Evolutionary conservation across 2,888 invertebrate genomes (phyloP), one percentile per base, ranked within the genome.

Genomic region (Chironomus tentans): DNA sequence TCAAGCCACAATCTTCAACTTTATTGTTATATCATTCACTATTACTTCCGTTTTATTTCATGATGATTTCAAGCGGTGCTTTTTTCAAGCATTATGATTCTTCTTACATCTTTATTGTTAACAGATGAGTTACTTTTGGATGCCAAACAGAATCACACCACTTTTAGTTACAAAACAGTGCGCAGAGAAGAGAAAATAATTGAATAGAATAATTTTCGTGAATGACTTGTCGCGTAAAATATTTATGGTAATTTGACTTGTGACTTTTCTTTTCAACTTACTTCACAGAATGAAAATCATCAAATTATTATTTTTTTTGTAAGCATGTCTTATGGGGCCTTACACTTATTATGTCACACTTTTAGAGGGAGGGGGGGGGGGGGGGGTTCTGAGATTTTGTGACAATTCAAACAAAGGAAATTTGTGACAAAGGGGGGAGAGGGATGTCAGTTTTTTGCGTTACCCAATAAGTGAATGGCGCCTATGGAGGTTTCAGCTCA

Each of bases 11-110:
- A 38, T 22, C 21, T n/a, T 21, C 65, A 21, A 65, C 65, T 21
- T 24, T 24, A 65, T 65, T 65, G 65, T 65, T 65, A 65, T 65
- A 65, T 65, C 65, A 73, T 62, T 73, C 50, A 56, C 15, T 21
- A 65, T 65, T 73, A 73, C 73, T 73, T 73, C 73, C 73, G 73
- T 73, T 73, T 73, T 38, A 38, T 73, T 73, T 61, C 73, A 62
- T 71, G 73, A 73, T 13, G 73, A 65, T 28, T n/a, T 65, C 65
- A 46, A 68, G 46, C 68, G 38, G 68, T 22, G 28, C 46, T 22
- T 12, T 38, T 38, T 50, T 21, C 24, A 38, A 70, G 22, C 13
- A n/a, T 38, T 62, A 62, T 73, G 15, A 21, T 72, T 38, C 24
- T 46, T 18, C 22, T 48, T 38, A 61, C 24, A 12, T 21, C 10